Conservation (phyloP, 2,888 invertebrate species). For the Galerucella calmariensis region DNA sequence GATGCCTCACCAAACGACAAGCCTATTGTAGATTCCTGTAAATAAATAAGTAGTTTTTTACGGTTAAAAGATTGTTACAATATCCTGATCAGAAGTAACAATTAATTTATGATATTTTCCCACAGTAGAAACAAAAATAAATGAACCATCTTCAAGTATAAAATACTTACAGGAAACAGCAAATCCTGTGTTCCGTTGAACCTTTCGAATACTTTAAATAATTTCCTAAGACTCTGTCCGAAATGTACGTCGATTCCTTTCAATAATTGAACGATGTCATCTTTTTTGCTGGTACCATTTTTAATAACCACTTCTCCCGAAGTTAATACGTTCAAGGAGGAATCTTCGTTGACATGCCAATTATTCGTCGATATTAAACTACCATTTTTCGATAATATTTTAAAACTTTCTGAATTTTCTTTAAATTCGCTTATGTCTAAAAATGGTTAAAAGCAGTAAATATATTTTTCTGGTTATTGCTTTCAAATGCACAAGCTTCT, state of each 20-base stretch:
- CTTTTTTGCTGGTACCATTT: slow-evolving; percentile 56
- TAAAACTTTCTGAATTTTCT: slow-evolving; percentile 58
- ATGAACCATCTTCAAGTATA: not conserved
- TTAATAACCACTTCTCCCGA: slow-evolving; percentile 72
- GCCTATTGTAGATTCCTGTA: slow-evolving; percentile 69
- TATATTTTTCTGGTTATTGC: too few relatives aligned
- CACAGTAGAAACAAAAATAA: too few relatives aligned
- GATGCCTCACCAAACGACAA: slow-evolving; percentile 64
- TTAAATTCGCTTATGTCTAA: slow-evolving; percentile 39
- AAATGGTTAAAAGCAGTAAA: slow-evolving; percentile 24
- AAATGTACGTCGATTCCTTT: slow-evolving; percentile 56
- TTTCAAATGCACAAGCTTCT: too few relatives aligned
- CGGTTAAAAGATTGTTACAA: not conserved
- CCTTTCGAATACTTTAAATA: slow-evolving; percentile 70
- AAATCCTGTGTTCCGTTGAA: slow-evolving; percentile 69
- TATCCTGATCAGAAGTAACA: too few relatives aligned
- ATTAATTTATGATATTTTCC: too few relatives aligned
- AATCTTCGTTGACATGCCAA: slow-evolving; percentile 67
- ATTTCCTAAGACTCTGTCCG: slow-evolving; percentile 62
- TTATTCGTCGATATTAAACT: slow-evolving; percentile 67
- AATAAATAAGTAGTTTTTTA: too few relatives aligned
- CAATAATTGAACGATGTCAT: slow-evolving; percentile 53
- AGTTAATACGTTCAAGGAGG: slow-evolving; percentile 70
- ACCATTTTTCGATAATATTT: slow-evolving; percentile 73
- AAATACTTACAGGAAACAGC: slow-evolving; percentile 68